Percentiles rank a stretch among this genome's conserved stretches.
Evolutionary conservation across 2,888 invertebrate species (phyloP).

Genomic region (Chorisops tibialis): DNA sequence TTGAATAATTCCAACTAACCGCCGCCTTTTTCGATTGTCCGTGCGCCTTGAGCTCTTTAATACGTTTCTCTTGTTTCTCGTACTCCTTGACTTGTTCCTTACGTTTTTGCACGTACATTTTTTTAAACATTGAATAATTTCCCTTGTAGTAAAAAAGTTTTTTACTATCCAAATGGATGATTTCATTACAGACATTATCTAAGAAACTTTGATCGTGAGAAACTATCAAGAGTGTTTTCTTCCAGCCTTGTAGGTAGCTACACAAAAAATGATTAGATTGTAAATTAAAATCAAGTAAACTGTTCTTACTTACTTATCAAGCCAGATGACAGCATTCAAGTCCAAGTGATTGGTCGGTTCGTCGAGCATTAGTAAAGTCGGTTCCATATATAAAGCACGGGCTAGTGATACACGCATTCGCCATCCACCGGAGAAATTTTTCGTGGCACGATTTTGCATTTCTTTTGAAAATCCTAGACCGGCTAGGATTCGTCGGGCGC

Average conservation of each 20-base stretch:
- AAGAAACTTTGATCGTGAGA: conserved; percentile 99
- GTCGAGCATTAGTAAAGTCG: conserved; percentile 93
- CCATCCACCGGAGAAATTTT: conserved; percentile 94
- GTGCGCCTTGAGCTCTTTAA: conserved; percentile 92
- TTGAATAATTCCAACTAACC: conserved; percentile 15
- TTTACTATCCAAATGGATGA: conserved; percentile 93
- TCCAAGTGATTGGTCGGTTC: conserved; percentile 99
- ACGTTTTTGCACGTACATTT: conserved; percentile 95
- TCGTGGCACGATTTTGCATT: conserved; percentile 88
- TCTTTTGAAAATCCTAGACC: conserved; percentile 91
- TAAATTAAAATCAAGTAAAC: background rate
- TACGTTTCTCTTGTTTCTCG: conserved; percentile 94
- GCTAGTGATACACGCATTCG: conserved; percentile 98
- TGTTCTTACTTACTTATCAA: conserved; percentile 91
- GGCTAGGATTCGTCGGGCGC: conserved; percentile 91
- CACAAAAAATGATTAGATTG: background rate
- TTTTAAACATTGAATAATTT: conserved; percentile 97
- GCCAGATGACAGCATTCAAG: conserved; percentile 99
- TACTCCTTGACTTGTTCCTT: conserved; percentile 95
- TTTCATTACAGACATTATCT: conserved; percentile 98
- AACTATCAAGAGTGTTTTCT: conserved; percentile 95
- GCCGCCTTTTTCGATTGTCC: conserved; percentile 96
- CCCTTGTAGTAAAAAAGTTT: conserved; percentile 97
- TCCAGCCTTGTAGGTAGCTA: conserved; percentile 96
- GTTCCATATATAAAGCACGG: conserved; percentile 93